These are phyloP conservation scores for Isoperla grammatica DNA, from an alignment of 2,888 invertebrate genomes.

Conservation along the genomic window DNA sequence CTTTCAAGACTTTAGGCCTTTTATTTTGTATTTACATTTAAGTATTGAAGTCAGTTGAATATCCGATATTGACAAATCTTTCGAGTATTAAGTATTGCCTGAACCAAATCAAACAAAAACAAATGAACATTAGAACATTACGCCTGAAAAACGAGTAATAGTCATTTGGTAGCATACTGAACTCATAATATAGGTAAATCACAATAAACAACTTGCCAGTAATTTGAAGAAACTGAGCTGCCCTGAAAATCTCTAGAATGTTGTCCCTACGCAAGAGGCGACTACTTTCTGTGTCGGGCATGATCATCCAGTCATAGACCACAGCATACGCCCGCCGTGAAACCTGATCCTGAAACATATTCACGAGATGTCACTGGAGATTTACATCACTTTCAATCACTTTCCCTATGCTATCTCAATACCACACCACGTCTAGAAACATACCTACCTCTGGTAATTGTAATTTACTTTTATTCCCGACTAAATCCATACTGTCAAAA, in stretches of 20 bases:
- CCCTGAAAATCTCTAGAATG: slow-evolving; percentile 64
- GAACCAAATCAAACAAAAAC: too few species aligned
- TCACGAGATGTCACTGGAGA: too few species aligned
- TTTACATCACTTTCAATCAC: neutral
- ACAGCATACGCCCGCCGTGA: slow-evolving; percentile 58
- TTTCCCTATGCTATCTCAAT: too few species aligned
- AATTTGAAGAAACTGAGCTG: slow-evolving; percentile 63
- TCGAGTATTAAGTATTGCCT: too few species aligned
- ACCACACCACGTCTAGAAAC: neutral
- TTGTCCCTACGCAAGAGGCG: slow-evolving; percentile 62
- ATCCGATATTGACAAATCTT: too few species aligned
- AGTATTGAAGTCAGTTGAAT: too few species aligned
- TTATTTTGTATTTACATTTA: too few species aligned
- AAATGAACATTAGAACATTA: too few species aligned
- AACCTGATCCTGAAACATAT: slow-evolving; percentile 42
- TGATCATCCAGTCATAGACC: slow-evolving; percentile 79
- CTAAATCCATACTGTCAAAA: slow-evolving; percentile 47
- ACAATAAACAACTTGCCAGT: slow-evolving; percentile 59
- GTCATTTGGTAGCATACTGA: too few species aligned
- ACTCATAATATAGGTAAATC: too few species aligned
- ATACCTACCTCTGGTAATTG: slow-evolving; percentile 18
- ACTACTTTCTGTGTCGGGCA: slow-evolving; percentile 55
- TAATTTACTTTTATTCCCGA: neutral
- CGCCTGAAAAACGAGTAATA: too few species aligned
- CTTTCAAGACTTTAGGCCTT: too few species aligned